Conservation (phyloP, 2,888 invertebrate genomes). For the Clistopyga incitator region DNA sequence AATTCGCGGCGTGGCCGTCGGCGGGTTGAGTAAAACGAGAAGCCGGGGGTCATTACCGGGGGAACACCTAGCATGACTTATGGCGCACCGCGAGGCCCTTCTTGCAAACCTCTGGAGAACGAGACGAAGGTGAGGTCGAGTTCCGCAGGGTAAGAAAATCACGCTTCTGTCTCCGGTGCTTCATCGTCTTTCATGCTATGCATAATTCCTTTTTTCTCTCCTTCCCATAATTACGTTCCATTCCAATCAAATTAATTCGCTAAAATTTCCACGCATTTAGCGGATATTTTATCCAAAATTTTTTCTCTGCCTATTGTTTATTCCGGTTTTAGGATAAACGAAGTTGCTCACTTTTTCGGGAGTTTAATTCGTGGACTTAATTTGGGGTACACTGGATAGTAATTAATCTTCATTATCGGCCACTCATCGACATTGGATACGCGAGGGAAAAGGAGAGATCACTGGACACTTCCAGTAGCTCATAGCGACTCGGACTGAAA, state of each 20-base stretch:
- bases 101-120: conserved; percentile 45
- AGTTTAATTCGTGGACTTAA: too few species aligned
- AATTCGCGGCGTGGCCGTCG: conserved; percentile 69
- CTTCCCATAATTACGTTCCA: conserved; percentile 5
- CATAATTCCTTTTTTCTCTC: conserved; percentile 65
- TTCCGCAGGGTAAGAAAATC: conserved; percentile 56
- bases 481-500: background rate
- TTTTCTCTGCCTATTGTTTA: too few species aligned
- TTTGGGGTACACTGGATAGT: conserved; percentile 20
- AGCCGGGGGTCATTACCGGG: conserved; percentile 80
- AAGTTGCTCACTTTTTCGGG: too few species aligned
- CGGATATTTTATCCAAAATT: too few species aligned
- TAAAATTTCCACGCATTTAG: too few species aligned
- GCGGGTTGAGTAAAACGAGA: conserved; percentile 79
- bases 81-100: conserved; percentile 68
- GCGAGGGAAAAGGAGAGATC: too few species aligned
- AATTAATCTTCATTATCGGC: conserved; percentile 35
- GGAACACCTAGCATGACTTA: conserved; percentile 81
- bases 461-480: background rate
- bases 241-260: too few species aligned
- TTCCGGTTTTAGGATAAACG: too few species aligned
- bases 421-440: conserved; percentile 5
- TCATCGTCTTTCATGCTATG: conserved; percentile 70
- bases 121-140: conserved; percentile 46
- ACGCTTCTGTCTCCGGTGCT: conserved; percentile 31